These are phyloP conservation scores for Scelioninae gen. 1 DNA, from an alignment of 2,888 invertebrate species.

Conservation along the genomic window DNA sequence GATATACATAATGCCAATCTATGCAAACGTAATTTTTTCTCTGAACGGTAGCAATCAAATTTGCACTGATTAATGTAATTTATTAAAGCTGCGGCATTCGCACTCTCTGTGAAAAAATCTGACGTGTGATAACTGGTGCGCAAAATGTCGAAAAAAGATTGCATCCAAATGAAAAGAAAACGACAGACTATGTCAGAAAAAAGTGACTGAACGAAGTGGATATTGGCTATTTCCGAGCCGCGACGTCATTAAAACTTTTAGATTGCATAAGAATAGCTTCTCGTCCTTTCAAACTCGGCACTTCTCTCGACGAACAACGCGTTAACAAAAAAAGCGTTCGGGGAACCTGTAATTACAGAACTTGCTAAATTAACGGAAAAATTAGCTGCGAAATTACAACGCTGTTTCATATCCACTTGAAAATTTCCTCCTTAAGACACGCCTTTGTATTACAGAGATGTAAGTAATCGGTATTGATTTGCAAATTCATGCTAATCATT, in stretches of 20 bases:
- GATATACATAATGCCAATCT: too few relatives aligned
- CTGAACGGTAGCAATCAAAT: slow-evolving; percentile 9
- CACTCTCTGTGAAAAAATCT: slow-evolving; percentile 30
- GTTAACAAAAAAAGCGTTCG: slow-evolving; percentile 69
- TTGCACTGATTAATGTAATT: slow-evolving; percentile 49
- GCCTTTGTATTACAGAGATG: not conserved
- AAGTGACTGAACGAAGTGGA: slow-evolving; percentile 81
- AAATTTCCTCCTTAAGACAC: slow-evolving; percentile 24
- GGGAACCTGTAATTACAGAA: slow-evolving; percentile 77
- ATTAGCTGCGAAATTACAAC: slow-evolving; percentile 63
- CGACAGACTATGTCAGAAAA: slow-evolving; percentile 70
- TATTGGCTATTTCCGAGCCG: slow-evolving; percentile 80
- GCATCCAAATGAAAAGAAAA: slow-evolving; percentile 72
- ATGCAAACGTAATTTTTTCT: slow-evolving; percentile 9
- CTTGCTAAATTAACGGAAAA: slow-evolving; percentile 77
- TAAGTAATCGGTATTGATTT: slow-evolving; percentile 9
- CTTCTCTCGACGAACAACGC: slow-evolving; percentile 36
- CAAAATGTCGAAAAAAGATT: slow-evolving; percentile 65
- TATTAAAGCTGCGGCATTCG: slow-evolving; percentile 39
- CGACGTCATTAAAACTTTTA: slow-evolving; percentile 83
- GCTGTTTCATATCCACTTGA: slow-evolving; percentile 57
- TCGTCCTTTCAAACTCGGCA: slow-evolving; percentile 63
- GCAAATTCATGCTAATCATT: slow-evolving; percentile 16
- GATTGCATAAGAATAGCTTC: slow-evolving; percentile 82
- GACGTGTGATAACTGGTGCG: slow-evolving; percentile 59